These are phyloP conservation scores for Amblyjoppa fuscipennis DNA, from an alignment of 2,888 invertebrate genomes.

Conservation along the genomic window DNA sequence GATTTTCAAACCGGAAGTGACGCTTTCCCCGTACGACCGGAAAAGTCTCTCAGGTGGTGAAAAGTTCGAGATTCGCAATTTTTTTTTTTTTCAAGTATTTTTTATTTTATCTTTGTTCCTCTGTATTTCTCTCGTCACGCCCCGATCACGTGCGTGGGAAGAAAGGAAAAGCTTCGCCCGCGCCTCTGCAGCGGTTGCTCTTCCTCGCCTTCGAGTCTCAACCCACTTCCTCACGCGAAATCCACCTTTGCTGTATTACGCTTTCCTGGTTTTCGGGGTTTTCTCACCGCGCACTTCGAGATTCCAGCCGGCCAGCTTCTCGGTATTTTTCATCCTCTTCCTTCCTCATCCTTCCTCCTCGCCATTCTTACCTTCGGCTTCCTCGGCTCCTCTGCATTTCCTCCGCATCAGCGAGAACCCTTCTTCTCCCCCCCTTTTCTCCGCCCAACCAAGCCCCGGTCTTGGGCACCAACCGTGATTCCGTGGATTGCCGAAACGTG, in stretches of 20 bases:
- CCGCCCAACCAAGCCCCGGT: not conserved
- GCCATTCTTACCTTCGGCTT: not conserved
- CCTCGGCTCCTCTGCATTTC: slow-evolving; percentile 17
- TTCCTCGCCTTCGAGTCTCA: slow-evolving; percentile 44
- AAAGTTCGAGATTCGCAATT: no score
- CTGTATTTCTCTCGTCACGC: slow-evolving; percentile 59
- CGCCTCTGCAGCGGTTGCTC: slow-evolving; percentile 38
- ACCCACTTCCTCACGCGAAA: not conserved
- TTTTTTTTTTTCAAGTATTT: not conserved
- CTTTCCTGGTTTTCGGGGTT: not conserved
- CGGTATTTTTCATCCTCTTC: not conserved
- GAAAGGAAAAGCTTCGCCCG: slow-evolving; percentile 59
- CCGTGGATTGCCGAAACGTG: slow-evolving; percentile 63
- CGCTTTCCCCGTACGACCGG: no score
- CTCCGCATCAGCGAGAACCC: not conserved
- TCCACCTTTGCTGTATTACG: not conserved
- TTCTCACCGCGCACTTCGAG: not conserved
- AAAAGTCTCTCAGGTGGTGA: no score
- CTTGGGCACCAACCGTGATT: slow-evolving; percentile 46
- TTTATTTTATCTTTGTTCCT: slow-evolving; percentile 22
- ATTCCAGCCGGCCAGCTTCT: not conserved
- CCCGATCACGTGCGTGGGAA: slow-evolving; percentile 73
- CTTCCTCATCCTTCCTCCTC: slow-evolving; percentile 8
- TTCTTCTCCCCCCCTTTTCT: not conserved
- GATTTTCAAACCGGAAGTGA: no score